Percentiles rank a stretch among this genome's conserved stretches.
These are phyloP conservation scores for Trichonephila clavata DNA, from an alignment of 1,140 invertebrate genomes.

Conservation along the genomic window DNA sequence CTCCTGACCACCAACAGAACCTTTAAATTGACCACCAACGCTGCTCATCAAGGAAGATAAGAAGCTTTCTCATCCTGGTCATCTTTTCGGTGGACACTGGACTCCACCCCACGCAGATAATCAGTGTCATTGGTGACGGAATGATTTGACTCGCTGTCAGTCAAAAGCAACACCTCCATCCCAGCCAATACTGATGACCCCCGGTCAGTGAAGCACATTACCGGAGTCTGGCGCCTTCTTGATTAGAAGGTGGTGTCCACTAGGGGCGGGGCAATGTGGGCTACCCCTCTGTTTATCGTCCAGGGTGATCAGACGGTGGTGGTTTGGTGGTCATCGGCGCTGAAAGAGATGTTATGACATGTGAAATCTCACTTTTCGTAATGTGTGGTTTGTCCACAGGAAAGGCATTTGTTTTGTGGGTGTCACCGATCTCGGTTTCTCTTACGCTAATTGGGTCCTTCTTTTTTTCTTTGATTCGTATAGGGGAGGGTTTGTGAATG, in stretches of 20 bases:
- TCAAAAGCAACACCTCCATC: not conserved
- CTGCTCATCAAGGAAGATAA: not conserved
- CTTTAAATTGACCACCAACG: conserved; percentile 29
- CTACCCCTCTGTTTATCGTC: not conserved
- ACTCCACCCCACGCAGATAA: not conserved
- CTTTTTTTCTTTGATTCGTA: not conserved
- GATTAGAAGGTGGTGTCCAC: not conserved
- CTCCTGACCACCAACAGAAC: not conserved
- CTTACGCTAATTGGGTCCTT: not conserved
- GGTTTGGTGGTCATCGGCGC: conserved; percentile 7
- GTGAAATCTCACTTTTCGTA: conserved; percentile 38
- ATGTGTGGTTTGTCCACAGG: not conserved
- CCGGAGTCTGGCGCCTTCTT: conserved; percentile 21
- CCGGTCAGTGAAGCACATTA: conserved; percentile 41
- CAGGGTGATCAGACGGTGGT: not conserved
- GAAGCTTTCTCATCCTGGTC: not conserved
- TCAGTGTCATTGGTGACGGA: conserved; percentile 10
- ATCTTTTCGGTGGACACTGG: conserved; percentile 7
- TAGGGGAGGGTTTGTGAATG: not conserved
- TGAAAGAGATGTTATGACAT: conserved; percentile 54
- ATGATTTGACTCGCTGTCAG: conserved; percentile 39
- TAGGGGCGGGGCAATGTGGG: not conserved
- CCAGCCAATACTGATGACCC: conserved; percentile 6
- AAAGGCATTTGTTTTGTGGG: not conserved
- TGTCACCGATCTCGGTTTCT: not conserved